Evolutionary conservation across 2,888 invertebrate species (phyloP).

Genomic region (Adelphocoris suturalis): DNA sequence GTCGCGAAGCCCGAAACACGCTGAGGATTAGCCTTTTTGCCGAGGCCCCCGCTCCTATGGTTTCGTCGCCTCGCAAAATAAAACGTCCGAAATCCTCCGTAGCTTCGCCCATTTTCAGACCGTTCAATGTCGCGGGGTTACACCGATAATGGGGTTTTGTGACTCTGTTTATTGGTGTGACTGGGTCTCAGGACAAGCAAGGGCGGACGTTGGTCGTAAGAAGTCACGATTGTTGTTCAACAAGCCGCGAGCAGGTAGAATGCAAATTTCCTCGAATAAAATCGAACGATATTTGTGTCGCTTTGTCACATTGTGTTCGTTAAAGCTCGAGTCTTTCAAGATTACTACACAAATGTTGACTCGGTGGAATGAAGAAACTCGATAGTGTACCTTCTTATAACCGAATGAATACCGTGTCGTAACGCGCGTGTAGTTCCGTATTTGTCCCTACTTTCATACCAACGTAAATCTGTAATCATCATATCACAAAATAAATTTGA

Average conservation of each 20-base stretch:
- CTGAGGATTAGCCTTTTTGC: background rate
- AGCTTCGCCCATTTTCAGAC: no score
- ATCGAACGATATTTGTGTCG: background rate
- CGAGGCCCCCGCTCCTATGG: background rate
- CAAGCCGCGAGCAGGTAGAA: background rate
- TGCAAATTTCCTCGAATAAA: background rate
- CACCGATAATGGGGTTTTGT: no score
- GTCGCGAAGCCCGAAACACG: background rate
- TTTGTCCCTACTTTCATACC: no score
- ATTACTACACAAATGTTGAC: background rate
- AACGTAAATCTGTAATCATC: no score
- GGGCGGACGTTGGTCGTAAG: background rate
- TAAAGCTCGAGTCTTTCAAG: background rate
- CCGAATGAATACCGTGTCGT: no score
- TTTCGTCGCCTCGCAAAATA: background rate
- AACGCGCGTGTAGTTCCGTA: no score
- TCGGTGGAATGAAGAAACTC: background rate
- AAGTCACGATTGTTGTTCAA: slow-evolving; percentile 1
- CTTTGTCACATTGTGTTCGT: background rate
- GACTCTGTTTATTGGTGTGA: background rate
- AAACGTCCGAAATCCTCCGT: no score
- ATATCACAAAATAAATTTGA: no score
- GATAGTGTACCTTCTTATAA: background rate
- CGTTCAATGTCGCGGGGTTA: no score
- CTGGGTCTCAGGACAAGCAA: background rate